phyloP scores from a whole-genome alignment of 2,888 invertebrate species.

The Calephelis perditalis region DNA sequence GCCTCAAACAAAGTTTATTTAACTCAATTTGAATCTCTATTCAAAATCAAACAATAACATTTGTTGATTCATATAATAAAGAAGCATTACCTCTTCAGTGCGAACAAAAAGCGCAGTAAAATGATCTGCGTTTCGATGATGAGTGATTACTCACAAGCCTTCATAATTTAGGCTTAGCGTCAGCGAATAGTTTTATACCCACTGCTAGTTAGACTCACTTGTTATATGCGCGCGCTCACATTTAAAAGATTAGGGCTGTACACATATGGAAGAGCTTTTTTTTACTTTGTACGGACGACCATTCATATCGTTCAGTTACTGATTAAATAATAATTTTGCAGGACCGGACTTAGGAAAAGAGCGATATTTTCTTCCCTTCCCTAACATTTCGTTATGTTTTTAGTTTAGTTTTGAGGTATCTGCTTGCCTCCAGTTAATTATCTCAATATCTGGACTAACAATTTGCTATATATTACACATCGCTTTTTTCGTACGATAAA shows the following conservation, averaged over 20 bases:
- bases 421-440: no score
- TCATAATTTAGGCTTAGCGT: slow-evolving; percentile 67
- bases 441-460: no score
- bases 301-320: no score
- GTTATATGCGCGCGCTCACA: slow-evolving; percentile 62
- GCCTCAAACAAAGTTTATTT: no score
- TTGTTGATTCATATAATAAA: slow-evolving; percentile 16
- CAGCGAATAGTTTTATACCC: slow-evolving; percentile 49
- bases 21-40: no score
- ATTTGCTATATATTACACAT: no score
- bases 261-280: slow-evolving; percentile 39
- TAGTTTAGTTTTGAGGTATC: no score
- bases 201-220: slow-evolving; percentile 72
- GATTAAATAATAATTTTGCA: no score
- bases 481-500: no score
- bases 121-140: slow-evolving; percentile 36
- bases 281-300: slow-evolving; percentile 33
- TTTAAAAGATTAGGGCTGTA: slow-evolving; percentile 42
- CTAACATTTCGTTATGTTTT: no score
- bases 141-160: slow-evolving; percentile 61
- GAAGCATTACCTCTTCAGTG: slow-evolving; percentile 10
- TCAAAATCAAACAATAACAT: slow-evolving; percentile 6
- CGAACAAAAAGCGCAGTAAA: slow-evolving; percentile 33
- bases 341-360: no score
- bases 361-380: no score